A percentile compares a stretch with the other conserved stretches of the same genome.
phyloP scores from a whole-genome alignment of 2,797 vertebrate genomes.

The Pseudomugil gertrudae region DNA sequence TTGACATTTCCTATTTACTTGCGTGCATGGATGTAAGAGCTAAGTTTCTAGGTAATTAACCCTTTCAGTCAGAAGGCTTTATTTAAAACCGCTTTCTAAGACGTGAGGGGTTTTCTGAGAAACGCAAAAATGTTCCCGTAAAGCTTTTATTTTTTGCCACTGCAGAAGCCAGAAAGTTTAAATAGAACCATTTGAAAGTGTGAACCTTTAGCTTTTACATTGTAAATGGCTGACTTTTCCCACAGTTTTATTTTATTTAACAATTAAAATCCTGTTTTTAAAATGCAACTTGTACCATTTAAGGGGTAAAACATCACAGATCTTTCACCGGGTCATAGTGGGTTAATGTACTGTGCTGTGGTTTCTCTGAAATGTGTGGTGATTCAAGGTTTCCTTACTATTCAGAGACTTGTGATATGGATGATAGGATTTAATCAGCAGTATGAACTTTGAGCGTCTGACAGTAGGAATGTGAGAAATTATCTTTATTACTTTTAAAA shows the following conservation, averaged over 20 bases:
- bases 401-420: neutral
- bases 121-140: no score
- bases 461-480: neutral
- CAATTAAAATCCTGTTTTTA: neutral
- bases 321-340: neutral
- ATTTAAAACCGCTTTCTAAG: neutral
- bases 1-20: conserved; percentile 47
- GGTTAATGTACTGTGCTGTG: neutral
- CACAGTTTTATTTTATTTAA: neutral
- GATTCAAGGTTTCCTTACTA: neutral
- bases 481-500: neutral
- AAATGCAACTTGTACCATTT: neutral
- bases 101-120: neutral
- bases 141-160: neutral
- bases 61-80: neutral
- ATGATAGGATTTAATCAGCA: neutral
- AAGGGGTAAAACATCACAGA: neutral
- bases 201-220: neutral
- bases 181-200: neutral
- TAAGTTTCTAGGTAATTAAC: conserved; percentile 9
- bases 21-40: neutral
- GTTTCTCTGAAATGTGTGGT: conserved; percentile 8
- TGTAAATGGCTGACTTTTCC: neutral
- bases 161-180: neutral
- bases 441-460: neutral